Conservation (phyloP, 2,113 vertebrate species). For the Hippocampus abdominalis region DNA sequence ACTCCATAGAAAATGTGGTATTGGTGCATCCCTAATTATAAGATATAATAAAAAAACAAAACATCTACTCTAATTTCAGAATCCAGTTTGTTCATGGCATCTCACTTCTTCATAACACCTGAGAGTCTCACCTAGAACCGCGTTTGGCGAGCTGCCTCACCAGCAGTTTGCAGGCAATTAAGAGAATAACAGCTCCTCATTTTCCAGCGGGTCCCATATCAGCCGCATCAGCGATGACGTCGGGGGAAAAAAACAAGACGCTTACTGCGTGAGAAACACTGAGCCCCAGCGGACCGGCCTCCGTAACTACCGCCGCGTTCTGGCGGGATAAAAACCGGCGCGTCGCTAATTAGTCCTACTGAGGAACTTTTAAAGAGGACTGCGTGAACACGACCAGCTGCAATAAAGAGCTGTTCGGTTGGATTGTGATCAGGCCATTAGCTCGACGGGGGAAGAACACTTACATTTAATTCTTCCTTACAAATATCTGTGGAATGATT, state of each 20-base stretch:
- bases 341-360: constrained; percentile 55
- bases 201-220: constrained; percentile 8
- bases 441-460: not conserved
- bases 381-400: constrained; percentile 40
- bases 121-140: not conserved
- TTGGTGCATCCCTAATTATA: not conserved
- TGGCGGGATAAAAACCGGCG: constrained; percentile 42
- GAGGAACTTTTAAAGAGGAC: constrained; percentile 35
- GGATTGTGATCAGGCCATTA: constrained; percentile 39
- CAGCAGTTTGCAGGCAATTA: constrained; percentile 8
- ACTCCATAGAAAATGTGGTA: too few relatives aligned
- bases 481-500: constrained; percentile 26
- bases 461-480: not conserved
- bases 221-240: constrained; percentile 1
- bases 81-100: not conserved
- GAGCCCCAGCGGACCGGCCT: constrained; percentile 54
- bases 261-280: constrained; percentile 7
- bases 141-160: constrained; percentile 1
- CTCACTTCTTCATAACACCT: not conserved
- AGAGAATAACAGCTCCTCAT: constrained; percentile 1
- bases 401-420: constrained; percentile 54
- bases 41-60: not conserved
- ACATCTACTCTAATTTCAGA: not conserved
- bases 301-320: constrained; percentile 50
- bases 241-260: constrained; percentile 3